Conservation (phyloP, 2,797 vertebrate species). For the Benthosema pterotum region DNA sequence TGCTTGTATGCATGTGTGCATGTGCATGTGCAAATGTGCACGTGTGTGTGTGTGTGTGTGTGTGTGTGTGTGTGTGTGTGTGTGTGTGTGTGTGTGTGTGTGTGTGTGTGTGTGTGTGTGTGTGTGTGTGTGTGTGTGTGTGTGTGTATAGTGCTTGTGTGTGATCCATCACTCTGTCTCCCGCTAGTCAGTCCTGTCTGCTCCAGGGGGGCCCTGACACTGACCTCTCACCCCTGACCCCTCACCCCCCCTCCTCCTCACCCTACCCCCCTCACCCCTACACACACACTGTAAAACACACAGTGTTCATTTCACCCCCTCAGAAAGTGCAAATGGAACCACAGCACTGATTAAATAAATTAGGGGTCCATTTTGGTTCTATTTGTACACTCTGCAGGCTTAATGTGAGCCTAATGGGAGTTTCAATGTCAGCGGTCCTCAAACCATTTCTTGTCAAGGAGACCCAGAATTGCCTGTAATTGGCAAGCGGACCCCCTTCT, state of each 20-base stretch:
- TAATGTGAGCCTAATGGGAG: no score
- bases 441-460: no score
- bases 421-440: no score
- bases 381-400: no score
- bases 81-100: conserved; percentile 40
- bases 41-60: conserved; percentile 22
- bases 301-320: no score
- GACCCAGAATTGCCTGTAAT: no score
- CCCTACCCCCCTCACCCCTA: no score
- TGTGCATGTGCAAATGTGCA: background rate
- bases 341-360: no score
- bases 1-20: background rate
- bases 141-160: background rate
- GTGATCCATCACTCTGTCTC: conserved; percentile 73
- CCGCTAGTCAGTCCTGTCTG: conserved; percentile 58
- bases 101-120: conserved; percentile 10
- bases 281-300: no score
- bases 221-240: conserved; percentile 70
- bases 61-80: conserved; percentile 35
- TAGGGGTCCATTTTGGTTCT: no score
- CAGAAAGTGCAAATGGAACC: no score
- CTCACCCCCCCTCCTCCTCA: conserved; percentile 34
- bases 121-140: conserved; percentile 1
- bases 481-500: no score
- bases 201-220: conserved; percentile 50